A percentile compares a stretch with the other conserved stretches of the same genome.
phyloP scores from a whole-genome alignment of 2,888 invertebrate species.

The Tupiocoris notatus region DNA sequence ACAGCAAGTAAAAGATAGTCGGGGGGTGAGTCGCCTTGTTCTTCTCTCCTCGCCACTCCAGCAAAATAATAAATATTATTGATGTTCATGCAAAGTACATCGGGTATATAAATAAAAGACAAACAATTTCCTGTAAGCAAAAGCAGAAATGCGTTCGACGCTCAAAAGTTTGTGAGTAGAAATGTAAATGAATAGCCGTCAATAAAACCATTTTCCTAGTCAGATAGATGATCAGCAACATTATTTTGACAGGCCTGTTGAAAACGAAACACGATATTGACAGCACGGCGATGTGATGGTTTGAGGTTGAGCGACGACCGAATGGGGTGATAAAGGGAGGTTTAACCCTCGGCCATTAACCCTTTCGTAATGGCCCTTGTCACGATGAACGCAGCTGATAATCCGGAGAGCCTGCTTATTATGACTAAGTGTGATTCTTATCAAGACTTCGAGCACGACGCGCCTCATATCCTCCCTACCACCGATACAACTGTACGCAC shows the following conservation, averaged over 20 bases:
- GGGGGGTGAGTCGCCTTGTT: no score
- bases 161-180: no score
- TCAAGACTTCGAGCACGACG: background rate
- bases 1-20: no score
- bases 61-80: no score
- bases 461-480: background rate
- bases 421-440: conserved; percentile 8
- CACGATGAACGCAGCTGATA: conserved; percentile 14
- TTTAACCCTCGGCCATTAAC: background rate
- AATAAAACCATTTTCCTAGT: background rate
- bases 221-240: background rate
- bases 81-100: no score
- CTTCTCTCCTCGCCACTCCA: no score
- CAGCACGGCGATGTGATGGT: background rate
- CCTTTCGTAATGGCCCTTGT: conserved; percentile 19
- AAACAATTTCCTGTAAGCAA: no score
- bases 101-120: no score
- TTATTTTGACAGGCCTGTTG: background rate
- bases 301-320: background rate
- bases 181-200: background rate
- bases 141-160: no score
- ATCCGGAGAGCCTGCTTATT: background rate
- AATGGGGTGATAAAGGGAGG: conserved; percentile 15
- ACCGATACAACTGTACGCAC: background rate
- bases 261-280: background rate